Evolutionary conservation across 1,140 invertebrate genomes (phyloP), one percentile per base, ranked within the genome.

Genomic region (Plectus sambesii): DNA sequence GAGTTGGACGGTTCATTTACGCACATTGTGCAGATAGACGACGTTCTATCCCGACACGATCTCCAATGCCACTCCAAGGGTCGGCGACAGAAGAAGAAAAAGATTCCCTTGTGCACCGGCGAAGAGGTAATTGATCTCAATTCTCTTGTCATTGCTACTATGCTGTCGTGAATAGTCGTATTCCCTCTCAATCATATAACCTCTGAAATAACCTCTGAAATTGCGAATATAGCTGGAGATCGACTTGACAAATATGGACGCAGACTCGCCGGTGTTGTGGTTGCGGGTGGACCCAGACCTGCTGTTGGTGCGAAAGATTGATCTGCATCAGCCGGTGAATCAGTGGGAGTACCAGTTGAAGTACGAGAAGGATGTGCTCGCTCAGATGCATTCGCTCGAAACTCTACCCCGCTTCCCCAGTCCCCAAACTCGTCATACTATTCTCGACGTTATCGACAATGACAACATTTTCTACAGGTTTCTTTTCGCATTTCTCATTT

Each of bases 331-430:
- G 70, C 89, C 92, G 0, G 89, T 60, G 9, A 94, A 90, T 74
- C 90, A 97, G 66, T 98, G 92, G 92, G 90, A 96, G 72, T 98
- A 90, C 72, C 89, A 97, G 68, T 73, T 98, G 30, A 78, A 85
- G 26, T 90, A 96, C 69, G 93, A 99, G 70, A 77, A 89, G 60
- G 90, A 97, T 74, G 87, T 98, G 15, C 87, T 87, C 0, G 90
- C 93, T 0, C 78, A 79, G 58, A 56, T 69, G 43, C 69, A 76
- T 59, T 89, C 90, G 3, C 88, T 98, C 42, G 75, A 79, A 53
- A 85, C 87, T 9, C 70, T 98, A 2, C 81, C 88, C 64, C 77
- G 63, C 22, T 90, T 84, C 75, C 78, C 87, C 0, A 89, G 85
- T 5, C 80, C 84, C 19, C 78, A 82, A 2, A 92, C 89, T 0